These are phyloP conservation scores for Buceros bicornis DNA, from an alignment of 2,797 vertebrate species.

Conservation along the genomic window DNA sequence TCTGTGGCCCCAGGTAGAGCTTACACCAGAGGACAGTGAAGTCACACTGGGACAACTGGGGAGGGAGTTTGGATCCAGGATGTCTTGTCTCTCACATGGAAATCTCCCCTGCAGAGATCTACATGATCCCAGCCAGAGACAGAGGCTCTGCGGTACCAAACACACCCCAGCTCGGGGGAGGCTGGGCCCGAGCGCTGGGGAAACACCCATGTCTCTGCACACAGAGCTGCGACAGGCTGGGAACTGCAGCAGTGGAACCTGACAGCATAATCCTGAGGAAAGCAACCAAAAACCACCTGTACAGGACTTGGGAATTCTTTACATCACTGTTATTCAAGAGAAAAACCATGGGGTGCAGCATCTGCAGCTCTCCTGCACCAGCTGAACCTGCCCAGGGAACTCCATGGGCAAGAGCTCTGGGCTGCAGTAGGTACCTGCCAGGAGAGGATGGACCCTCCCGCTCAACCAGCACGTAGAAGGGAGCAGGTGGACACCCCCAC, in stretches of 20 bases:
- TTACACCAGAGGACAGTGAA: not conserved
- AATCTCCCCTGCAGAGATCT: not conserved
- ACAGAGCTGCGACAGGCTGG: not conserved
- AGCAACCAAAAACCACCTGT: not conserved
- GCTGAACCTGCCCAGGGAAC: not conserved
- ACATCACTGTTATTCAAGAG: not conserved
- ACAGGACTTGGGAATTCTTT: too few relatives aligned
- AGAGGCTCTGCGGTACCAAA: not conserved
- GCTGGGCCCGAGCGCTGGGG: not conserved
- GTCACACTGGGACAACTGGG: not conserved
- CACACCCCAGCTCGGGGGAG: not conserved
- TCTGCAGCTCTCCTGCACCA: not conserved
- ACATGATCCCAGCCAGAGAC: not conserved
- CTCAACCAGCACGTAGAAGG: too few relatives aligned
- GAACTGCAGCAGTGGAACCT: not conserved
- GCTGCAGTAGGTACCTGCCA: not conserved
- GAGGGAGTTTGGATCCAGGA: too few relatives aligned
- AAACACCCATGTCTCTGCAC: not conserved
- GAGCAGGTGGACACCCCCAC: not conserved
- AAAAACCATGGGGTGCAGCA: not conserved
- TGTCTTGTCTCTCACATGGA: not conserved
- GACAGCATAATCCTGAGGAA: not conserved
- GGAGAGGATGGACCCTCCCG: fast-evolving
- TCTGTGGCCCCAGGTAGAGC: not conserved
- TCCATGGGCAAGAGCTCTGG: too few relatives aligned